A percentile compares a stretch with the other conserved stretches of the same genome.
Evolutionary conservation across 2,888 invertebrate species (phyloP).

Genomic region (Eristalinus aeneus): DNA sequence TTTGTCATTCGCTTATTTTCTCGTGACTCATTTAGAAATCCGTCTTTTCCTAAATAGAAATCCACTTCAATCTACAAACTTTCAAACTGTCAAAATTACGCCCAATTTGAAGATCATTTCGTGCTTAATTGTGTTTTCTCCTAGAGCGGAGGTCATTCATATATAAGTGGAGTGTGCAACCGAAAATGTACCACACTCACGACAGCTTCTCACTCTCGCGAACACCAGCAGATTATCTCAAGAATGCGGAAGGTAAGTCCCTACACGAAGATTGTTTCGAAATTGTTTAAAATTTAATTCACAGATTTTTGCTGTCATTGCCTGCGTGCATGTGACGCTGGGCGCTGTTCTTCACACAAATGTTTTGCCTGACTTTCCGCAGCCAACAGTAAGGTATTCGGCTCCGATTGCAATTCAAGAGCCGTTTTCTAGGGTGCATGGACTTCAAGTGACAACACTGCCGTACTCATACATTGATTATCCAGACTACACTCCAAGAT

Average conservation of each 20-base stretch:
- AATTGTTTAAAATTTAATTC: background rate
- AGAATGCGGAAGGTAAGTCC: conserved; percentile 3
- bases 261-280: background rate
- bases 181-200: background rate
- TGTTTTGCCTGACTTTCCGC: background rate
- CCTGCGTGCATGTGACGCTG: background rate
- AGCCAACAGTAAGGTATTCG: background rate
- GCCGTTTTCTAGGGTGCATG: background rate
- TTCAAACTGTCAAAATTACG: background rate
- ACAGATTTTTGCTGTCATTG: background rate
- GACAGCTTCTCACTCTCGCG: background rate
- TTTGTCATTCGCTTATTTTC: background rate
- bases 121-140: background rate
- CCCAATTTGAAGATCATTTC: background rate
- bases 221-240: background rate
- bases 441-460: background rate
- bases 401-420: conserved; percentile 1
- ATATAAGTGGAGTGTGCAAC: background rate
- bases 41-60: background rate
- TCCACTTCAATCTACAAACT: background rate
- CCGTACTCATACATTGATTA: background rate
- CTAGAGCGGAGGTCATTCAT: background rate
- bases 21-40: background rate
- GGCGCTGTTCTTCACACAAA: conserved; percentile 2
- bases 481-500: background rate